phyloP scores from a whole-genome alignment of 1,140 invertebrate genomes.

The Teleopsis dalmanni region DNA sequence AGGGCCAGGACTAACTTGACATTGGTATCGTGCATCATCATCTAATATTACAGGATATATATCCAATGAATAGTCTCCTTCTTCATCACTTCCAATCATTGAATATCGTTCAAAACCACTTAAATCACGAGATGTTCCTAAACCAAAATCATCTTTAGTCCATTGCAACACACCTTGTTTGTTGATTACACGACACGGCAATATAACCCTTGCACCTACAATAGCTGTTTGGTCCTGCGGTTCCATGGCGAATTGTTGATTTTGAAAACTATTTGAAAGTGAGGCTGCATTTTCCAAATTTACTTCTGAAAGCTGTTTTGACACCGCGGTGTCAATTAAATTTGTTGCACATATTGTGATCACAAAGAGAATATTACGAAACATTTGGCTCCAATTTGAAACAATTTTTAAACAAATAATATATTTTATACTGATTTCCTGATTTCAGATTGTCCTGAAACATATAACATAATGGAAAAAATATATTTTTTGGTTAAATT shows the following conservation, averaged over 20 bases:
- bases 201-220: slow-evolving; percentile 59
- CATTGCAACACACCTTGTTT: slow-evolving; percentile 72
- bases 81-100: slow-evolving; percentile 74
- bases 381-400: too few relatives aligned
- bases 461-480: too few relatives aligned
- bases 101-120: slow-evolving; percentile 70
- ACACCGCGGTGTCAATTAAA: too few relatives aligned
- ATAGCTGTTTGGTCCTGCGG: slow-evolving; percentile 72
- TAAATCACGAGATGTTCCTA: slow-evolving; percentile 67
- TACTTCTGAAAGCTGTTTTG: too few relatives aligned
- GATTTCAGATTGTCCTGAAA: too few relatives aligned
- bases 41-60: slow-evolving; percentile 67
- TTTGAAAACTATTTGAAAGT: too few relatives aligned
- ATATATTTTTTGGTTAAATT: too few relatives aligned
- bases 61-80: slow-evolving; percentile 68
- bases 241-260: slow-evolving; percentile 72
- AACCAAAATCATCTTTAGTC: slow-evolving; percentile 77
- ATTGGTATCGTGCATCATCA: slow-evolving; percentile 70
- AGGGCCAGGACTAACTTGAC: slow-evolving; percentile 64
- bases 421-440: too few relatives aligned
- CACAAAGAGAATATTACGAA: too few relatives aligned
- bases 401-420: too few relatives aligned
- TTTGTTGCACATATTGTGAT: too few relatives aligned
- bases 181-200: slow-evolving; percentile 65
- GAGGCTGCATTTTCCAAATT: too few relatives aligned